Evolutionary conservation across 2,888 invertebrate species (phyloP).

Genomic region (Arrhopalites spinosus): DNA sequence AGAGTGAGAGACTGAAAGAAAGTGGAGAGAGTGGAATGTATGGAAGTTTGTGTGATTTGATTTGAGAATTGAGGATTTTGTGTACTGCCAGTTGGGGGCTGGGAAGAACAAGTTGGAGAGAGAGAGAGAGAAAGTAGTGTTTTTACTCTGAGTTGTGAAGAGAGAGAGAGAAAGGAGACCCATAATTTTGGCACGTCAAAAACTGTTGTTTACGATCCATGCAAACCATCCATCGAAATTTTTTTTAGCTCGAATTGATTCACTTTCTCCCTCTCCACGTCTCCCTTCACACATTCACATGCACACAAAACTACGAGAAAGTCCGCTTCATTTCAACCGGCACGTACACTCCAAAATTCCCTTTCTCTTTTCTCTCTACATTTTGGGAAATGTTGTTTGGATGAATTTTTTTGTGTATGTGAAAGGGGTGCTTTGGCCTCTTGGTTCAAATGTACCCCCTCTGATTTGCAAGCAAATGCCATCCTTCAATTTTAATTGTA

Average conservation of each 20-base stretch:
- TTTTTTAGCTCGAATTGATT: slow-evolving; percentile 42
- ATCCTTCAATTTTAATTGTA: slow-evolving; percentile 21
- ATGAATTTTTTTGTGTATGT: background rate
- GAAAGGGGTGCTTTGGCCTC: background rate
- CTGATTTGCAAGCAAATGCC: background rate
- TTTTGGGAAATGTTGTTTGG: background rate
- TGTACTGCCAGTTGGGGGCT: background rate
- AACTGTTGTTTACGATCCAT: slow-evolving; percentile 49
- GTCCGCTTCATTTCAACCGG: slow-evolving; percentile 5
- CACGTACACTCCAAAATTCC: background rate
- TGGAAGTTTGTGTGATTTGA: too few relatives aligned
- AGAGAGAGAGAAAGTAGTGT: background rate
- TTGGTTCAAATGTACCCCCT: too few relatives aligned
- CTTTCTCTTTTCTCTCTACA: background rate
- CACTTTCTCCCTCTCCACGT: too few relatives aligned
- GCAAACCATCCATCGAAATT: slow-evolving; percentile 47
- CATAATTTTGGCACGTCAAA: slow-evolving; percentile 48
- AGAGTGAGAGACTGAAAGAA: background rate
- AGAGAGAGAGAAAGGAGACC: slow-evolving; percentile 33
- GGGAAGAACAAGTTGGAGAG: slow-evolving; percentile 4
- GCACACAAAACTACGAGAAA: background rate
- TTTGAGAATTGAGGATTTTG: slow-evolving; percentile 1
- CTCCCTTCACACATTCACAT: slow-evolving; percentile 1
- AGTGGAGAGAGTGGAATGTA: background rate
- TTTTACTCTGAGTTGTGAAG: background rate